phyloP scores from a whole-genome alignment of 2,888 invertebrate genomes.

The Lysandra bellargus region DNA sequence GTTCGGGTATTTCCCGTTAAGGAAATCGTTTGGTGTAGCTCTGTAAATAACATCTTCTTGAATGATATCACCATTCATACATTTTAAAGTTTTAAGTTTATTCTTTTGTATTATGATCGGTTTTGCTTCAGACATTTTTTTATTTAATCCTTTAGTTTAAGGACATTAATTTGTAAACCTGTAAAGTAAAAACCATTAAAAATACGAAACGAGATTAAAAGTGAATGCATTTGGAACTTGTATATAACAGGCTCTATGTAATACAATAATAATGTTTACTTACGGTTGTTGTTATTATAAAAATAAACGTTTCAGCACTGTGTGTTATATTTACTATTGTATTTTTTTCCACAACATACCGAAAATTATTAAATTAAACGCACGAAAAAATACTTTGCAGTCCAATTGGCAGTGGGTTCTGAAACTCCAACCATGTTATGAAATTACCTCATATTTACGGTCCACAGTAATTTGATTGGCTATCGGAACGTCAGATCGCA shows the following conservation, averaged over 20 bases:
- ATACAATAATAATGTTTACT: neutral
- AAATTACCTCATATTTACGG: no score
- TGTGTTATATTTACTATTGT: neutral
- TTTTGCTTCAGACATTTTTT: slow-evolving; percentile 20
- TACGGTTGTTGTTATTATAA: neutral
- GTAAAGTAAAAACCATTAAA: neutral
- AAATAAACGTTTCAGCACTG: neutral
- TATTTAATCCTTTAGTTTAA: neutral
- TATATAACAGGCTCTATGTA: neutral
- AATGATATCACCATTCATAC: neutral
- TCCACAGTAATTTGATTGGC: neutral
- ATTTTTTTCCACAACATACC: neutral
- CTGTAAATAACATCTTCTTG: slow-evolving; percentile 54
- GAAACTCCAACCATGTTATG: neutral
- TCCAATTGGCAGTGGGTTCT: neutral
- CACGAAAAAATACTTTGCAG: neutral
- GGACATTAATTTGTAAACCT: neutral
- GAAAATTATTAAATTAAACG: neutral
- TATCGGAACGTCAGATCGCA: neutral
- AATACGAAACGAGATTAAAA: neutral
- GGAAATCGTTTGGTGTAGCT: slow-evolving; percentile 51
- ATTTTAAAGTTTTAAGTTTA: neutral
- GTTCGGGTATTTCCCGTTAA: slow-evolving; percentile 51
- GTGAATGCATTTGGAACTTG: no score
- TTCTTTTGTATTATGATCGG: slow-evolving; percentile 23